Evolutionary conservation across 2,113 vertebrate genomes (phyloP).

Genomic region (Trachemys scripta): DNA sequence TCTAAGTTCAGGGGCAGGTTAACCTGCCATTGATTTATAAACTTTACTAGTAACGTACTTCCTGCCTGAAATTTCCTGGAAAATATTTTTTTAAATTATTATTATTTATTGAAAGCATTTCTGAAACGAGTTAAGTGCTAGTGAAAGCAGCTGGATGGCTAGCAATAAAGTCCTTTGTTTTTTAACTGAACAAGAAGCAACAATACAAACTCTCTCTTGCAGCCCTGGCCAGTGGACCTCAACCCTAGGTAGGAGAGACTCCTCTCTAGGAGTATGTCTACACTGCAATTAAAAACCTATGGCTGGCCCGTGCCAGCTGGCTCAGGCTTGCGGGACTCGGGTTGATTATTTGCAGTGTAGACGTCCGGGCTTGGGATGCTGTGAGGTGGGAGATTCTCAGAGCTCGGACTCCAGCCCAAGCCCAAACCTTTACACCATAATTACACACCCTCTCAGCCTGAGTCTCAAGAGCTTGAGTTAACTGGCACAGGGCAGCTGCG

Average conservation of each 20-base stretch:
- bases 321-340: not conserved
- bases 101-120: slow-evolving; percentile 5
- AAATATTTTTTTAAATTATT: not conserved
- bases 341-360: not conserved
- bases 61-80: not conserved
- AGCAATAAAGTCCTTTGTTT: not conserved
- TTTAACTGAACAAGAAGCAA: not conserved
- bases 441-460: not conserved
- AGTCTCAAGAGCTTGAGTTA: not conserved
- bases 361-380: not conserved
- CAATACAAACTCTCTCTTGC: not conserved
- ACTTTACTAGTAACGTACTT: not conserved
- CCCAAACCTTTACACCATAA: not conserved
- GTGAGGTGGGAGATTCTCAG: not conserved
- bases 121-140: not conserved
- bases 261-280: not conserved
- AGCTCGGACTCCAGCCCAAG: not conserved
- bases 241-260: slow-evolving; percentile 19
- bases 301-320: not conserved
- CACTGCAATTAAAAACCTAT: not conserved
- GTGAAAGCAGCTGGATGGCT: not conserved
- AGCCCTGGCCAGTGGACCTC: not conserved
- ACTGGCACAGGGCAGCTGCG: not conserved
- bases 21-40: slow-evolving; percentile 8
- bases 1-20: slow-evolving; percentile 11